These are phyloP conservation scores for Athripsodes cinereus DNA, from an alignment of 2,888 invertebrate genomes.

Conservation along the genomic window DNA sequence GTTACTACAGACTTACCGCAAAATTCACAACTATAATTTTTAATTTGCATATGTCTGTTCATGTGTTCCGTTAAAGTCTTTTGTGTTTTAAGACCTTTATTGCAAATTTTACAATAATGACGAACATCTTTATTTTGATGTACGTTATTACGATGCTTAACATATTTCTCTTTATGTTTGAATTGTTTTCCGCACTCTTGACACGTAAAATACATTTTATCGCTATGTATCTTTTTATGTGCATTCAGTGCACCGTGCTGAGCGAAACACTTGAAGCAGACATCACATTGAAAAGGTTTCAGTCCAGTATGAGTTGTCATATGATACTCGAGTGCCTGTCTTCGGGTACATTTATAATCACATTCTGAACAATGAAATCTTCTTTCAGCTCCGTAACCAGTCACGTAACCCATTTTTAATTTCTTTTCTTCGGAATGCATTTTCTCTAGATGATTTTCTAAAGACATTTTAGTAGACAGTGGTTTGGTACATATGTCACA, in stretches of 20 bases:
- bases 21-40: slow-evolving; percentile 45
- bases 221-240: slow-evolving; percentile 44
- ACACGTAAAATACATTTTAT: slow-evolving; percentile 40
- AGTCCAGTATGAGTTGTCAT: slow-evolving; percentile 44
- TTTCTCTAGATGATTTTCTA: neutral
- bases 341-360: slow-evolving; percentile 42
- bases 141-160: slow-evolving; percentile 39
- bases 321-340: slow-evolving; percentile 45
- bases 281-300: slow-evolving; percentile 39
- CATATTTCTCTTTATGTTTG: slow-evolving; percentile 43
- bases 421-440: slow-evolving; percentile 1
- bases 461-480: neutral
- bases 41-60: slow-evolving; percentile 43
- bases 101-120: slow-evolving; percentile 40
- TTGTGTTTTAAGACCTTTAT: slow-evolving; percentile 41
- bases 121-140: slow-evolving; percentile 36
- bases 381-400: slow-evolving; percentile 39
- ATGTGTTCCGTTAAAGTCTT: slow-evolving; percentile 40
- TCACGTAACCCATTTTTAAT: neutral
- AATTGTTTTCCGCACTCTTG: slow-evolving; percentile 46
- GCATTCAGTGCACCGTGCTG: slow-evolving; percentile 42
- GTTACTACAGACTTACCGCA: slow-evolving; percentile 48
- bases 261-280: slow-evolving; percentile 44
- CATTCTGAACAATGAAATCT: slow-evolving; percentile 44
- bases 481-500: slow-evolving; percentile 4